Evolutionary conservation across 2,113 vertebrate genomes (phyloP).

Genomic region (Crotalus viridis): DNA sequence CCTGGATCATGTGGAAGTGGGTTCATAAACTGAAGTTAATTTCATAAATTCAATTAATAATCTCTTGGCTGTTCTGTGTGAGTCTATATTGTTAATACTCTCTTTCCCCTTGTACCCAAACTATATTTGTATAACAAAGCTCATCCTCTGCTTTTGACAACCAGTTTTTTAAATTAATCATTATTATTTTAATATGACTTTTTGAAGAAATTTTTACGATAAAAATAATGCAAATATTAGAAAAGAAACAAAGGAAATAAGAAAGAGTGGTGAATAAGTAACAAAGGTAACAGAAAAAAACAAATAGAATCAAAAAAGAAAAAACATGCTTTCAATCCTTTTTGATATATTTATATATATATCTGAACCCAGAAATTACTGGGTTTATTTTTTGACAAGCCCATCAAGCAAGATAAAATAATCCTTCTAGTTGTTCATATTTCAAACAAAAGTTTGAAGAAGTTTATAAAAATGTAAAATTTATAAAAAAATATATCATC

Average conservation of each 20-base stretch:
- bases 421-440: background rate
- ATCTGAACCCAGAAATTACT: background rate
- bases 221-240: background rate
- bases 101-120: background rate
- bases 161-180: background rate
- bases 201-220: background rate
- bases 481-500: background rate
- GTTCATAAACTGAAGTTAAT: background rate
- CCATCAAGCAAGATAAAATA: background rate
- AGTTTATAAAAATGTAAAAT: background rate
- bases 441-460: background rate
- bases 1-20: background rate
- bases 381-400: background rate
- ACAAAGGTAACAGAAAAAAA: background rate
- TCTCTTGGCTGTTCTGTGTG: background rate
- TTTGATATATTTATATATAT: too few relatives aligned
- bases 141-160: background rate
- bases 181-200: background rate
- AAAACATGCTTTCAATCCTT: background rate
- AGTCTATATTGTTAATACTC: background rate
- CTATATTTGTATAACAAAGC: background rate
- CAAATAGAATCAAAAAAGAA: background rate
- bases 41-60: background rate
- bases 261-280: background rate
- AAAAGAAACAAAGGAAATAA: background rate